Conservation (phyloP, 2,797 vertebrate genomes). For the Staurois parvus region DNA sequence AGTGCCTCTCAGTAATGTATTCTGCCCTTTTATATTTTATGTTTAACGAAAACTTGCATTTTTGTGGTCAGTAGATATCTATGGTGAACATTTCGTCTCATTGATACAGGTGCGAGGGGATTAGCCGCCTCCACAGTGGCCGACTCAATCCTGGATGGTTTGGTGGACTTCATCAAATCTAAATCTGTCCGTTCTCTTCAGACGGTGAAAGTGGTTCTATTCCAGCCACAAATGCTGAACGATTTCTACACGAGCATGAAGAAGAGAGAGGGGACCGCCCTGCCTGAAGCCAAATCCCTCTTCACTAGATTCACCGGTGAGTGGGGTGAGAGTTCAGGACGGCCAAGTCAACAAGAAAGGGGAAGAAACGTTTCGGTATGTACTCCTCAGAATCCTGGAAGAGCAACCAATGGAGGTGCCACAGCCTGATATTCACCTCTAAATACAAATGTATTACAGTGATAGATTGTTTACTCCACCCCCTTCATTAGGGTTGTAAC, state of each 20-base stretch:
- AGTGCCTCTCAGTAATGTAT: no score
- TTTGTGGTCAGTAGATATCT: no score
- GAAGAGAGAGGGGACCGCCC: constrained; percentile 67
- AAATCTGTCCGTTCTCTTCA: constrained; percentile 72
- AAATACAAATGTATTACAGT: no score
- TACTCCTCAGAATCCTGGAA: no score
- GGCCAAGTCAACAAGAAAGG: no score
- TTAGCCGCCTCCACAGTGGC: constrained; percentile 76
- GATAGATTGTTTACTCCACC: no score
- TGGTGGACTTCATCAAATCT: constrained; percentile 77
- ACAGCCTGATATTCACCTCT: no score
- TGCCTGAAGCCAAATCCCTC: constrained; percentile 5
- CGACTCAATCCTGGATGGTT: constrained; percentile 82
- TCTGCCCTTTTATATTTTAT: no score
- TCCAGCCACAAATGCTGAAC: constrained; percentile 78
- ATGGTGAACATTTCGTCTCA: neutral
- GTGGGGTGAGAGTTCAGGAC: neutral
- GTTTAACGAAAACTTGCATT: no score
- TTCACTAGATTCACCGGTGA: neutral
- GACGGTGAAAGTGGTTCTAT: constrained; percentile 82
- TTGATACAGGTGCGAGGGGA: constrained; percentile 77
- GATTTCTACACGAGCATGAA: constrained; percentile 83
- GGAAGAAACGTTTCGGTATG: no score
- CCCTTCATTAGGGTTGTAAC: no score
- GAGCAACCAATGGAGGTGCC: neutral